Evolutionary conservation across 2,113 vertebrate genomes (phyloP), one percentile per base, ranked within the genome.

Genomic region (Phyllopteryx taeniolatus): DNA sequence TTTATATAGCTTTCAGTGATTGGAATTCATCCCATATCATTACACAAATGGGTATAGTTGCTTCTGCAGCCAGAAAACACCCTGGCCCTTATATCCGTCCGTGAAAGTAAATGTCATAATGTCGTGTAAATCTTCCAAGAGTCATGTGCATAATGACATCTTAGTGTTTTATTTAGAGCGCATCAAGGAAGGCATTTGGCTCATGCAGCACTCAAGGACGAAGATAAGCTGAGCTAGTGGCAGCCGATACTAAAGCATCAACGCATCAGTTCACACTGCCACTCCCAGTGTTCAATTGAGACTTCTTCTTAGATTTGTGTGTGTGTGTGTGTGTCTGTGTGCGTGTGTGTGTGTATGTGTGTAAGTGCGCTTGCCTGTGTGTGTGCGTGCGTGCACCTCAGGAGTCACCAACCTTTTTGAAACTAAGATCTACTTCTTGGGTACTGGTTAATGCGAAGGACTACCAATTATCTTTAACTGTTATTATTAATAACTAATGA

Each of bases 1-100:
- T 87, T 86, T 78, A 86, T 86, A 78, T 78, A 72, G 82, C 82
- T 90, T 85, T 87, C 83, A 83, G 86, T 85, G 81, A 85, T 81
- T 91, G 89, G 88, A 90, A 86, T 84, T 88, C 74, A 75, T 90
- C 89, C 88, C 83, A 85, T 76, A 77, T 87, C 85, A 90, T 91
- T 89, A 88, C 84, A 84, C 79, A 86, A 89, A 91, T 90, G 83
- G 87, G 51, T 72, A 74, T 60, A 68, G 77, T 68, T 20, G 79
- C 78, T 57, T 72, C 72, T 22, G 72, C 74, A 81, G 86, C 86
- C 89, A 90, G 79, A 85, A 79, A 73, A 54, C 61, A 63, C 67
- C 60, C 19, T 4, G 63, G 73, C 78, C 77, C 74, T 62, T 68
- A 67, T 78, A 75, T 79, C 63, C 53, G 62, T 77, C 74, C 81